Percentiles rank a stretch among this genome's conserved stretches.
Evolutionary conservation across 2,113 vertebrate species (phyloP).

Genomic region (Scophthalmus maximus): DNA sequence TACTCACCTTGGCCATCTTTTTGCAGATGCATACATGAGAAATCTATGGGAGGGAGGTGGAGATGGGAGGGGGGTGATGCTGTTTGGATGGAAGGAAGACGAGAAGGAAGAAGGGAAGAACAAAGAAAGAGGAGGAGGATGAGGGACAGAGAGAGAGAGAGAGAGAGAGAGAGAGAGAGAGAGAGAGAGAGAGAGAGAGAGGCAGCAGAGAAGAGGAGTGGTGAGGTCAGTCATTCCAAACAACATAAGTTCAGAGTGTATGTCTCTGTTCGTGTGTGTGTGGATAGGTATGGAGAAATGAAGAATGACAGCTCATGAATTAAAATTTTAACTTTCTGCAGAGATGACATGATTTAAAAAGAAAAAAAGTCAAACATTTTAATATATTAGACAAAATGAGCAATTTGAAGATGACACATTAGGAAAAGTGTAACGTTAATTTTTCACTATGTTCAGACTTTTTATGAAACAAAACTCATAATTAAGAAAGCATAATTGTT

Average conservation of each 20-base stretch:
- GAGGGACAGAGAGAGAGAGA: slow-evolving; percentile 16
- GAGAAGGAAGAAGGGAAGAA: slow-evolving; percentile 19
- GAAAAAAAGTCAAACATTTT: background rate
- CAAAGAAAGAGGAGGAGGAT: slow-evolving; percentile 8
- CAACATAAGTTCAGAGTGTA: slow-evolving; percentile 25
- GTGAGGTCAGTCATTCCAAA: slow-evolving; percentile 57
- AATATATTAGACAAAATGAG: background rate
- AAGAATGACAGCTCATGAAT: background rate
- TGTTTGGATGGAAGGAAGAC: slow-evolving; percentile 79
- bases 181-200: slow-evolving; percentile 35
- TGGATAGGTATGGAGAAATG: background rate
- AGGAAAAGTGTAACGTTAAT: too few relatives aligned
- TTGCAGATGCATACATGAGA: slow-evolving; percentile 99
- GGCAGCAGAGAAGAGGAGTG: slow-evolving; percentile 62
- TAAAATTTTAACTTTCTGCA: background rate
- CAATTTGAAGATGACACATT: too few relatives aligned
- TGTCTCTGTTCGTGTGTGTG: background rate
- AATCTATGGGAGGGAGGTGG: slow-evolving; percentile 93
- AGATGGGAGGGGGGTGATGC: slow-evolving; percentile 93
- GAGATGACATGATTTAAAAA: background rate
- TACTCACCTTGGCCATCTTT: slow-evolving; percentile 96
- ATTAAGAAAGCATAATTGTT: too few relatives aligned
- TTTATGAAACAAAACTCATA: too few relatives aligned
- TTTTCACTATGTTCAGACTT: too few relatives aligned
- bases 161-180: background rate